A percentile compares a stretch with the other conserved stretches of the same genome.
Evolutionary conservation across 1,140 invertebrate genomes (phyloP).

Genomic region (Lysiphlebus fabarum): DNA sequence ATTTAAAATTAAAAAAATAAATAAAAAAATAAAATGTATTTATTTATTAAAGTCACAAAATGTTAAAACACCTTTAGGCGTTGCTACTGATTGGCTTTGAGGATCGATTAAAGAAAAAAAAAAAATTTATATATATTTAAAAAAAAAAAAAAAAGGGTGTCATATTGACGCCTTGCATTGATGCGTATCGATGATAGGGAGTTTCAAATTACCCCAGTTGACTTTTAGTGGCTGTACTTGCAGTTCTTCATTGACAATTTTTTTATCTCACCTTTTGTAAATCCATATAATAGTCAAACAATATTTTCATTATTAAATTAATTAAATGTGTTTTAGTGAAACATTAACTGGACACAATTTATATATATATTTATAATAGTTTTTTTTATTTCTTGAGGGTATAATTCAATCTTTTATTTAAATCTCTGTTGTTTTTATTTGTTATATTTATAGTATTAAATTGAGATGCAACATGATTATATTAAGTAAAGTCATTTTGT

Average conservation of each 20-base stretch:
- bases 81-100: slow-evolving; percentile 15
- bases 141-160: slow-evolving; percentile 36
- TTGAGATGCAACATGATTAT: slow-evolving; percentile 8
- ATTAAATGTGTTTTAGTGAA: not conserved
- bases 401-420: not conserved
- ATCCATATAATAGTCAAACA: too few relatives aligned
- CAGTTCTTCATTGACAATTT: slow-evolving; percentile 52
- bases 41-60: slow-evolving; percentile 22
- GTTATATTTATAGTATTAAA: not conserved
- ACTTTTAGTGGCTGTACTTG: slow-evolving; percentile 41
- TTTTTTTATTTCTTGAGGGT: too few relatives aligned
- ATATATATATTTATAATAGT: too few relatives aligned
- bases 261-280: slow-evolving; percentile 31
- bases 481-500: not conserved
- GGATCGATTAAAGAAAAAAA: slow-evolving; percentile 13
- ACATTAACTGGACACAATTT: not conserved
- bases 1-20: not conserved
- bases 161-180: slow-evolving; percentile 45
- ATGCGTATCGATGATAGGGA: slow-evolving; percentile 17
- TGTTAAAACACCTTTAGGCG: slow-evolving; percentile 21
- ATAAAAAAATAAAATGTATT: not conserved
- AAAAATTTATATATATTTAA: slow-evolving; percentile 7
- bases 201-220: slow-evolving; percentile 33
- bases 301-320: slow-evolving; percentile 2
- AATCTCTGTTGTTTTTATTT: too few relatives aligned